Conservation (phyloP, 2,888 invertebrate species). For the Microctonus brassicae region DNA sequence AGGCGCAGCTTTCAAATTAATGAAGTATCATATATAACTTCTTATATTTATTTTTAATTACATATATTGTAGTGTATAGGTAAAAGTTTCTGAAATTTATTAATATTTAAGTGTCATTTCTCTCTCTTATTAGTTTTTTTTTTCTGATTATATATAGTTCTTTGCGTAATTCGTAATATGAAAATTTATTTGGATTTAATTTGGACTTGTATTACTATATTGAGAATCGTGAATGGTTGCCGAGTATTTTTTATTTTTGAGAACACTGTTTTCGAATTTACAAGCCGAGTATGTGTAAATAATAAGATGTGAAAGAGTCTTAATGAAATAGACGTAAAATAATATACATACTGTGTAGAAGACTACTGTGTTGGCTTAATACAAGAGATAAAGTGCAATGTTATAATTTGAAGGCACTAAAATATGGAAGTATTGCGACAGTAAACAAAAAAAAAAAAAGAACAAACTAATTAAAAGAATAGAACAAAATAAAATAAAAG, state of each 20-base stretch:
- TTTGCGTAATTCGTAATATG: neutral
- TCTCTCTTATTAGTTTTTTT: neutral
- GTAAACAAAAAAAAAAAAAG: too few species aligned
- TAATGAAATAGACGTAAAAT: neutral
- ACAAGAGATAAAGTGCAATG: constrained; percentile 8
- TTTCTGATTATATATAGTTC: neutral
- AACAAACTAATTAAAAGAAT: constrained; percentile 6
- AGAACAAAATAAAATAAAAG: constrained; percentile 20
- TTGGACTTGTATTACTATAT: too few species aligned
- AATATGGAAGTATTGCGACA: neutral
- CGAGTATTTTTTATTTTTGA: neutral
- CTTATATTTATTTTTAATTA: constrained; percentile 36
- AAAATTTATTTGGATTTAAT: neutral
- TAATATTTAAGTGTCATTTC: neutral
- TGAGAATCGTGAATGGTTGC: neutral
- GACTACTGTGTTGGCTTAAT: constrained; percentile 8
- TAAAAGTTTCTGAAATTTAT: neutral
- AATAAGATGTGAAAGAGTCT: constrained; percentile 5
- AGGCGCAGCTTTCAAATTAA: neutral
- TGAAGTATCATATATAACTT: neutral
- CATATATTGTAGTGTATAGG: neutral
- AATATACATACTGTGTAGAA: constrained; percentile 5
- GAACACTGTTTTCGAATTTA: neutral
- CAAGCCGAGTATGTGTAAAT: constrained; percentile 1
- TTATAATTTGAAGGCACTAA: neutral